phyloP scores from a whole-genome alignment of 2,113 vertebrate genomes.

The Bos javanicus region DNA sequence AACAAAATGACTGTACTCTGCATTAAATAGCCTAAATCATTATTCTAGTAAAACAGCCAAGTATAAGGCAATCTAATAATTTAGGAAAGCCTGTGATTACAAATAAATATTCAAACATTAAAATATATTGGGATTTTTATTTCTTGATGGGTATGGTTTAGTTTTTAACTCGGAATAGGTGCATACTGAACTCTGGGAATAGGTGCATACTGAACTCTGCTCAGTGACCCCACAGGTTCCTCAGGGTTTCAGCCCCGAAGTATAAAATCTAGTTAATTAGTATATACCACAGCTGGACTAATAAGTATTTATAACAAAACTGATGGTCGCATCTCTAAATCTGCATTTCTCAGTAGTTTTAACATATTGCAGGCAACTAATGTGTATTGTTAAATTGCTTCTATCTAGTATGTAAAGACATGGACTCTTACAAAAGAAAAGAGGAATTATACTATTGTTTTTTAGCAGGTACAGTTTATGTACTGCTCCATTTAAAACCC shows the following conservation, averaged over 20 bases:
- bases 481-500: background rate
- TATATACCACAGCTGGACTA: background rate
- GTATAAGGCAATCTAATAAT: background rate
- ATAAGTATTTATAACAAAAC: background rate
- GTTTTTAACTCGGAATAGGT: background rate
- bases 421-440: background rate
- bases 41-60: background rate
- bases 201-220: background rate
- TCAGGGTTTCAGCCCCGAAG: background rate
- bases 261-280: background rate
- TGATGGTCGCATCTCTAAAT: background rate
- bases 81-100: background rate
- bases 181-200: background rate
- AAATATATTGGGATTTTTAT: background rate
- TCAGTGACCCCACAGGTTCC: background rate
- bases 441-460: background rate
- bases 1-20: background rate
- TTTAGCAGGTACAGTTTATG: background rate
- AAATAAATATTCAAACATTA: background rate
- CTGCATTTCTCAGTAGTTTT: background rate
- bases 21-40: background rate
- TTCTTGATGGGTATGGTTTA: background rate
- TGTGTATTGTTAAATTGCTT: slow-evolving; percentile 31
- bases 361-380: background rate
- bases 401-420: background rate